Evolutionary conservation across 2,113 vertebrate species (phyloP).

Genomic region (Rhinoderma darwinii): DNA sequence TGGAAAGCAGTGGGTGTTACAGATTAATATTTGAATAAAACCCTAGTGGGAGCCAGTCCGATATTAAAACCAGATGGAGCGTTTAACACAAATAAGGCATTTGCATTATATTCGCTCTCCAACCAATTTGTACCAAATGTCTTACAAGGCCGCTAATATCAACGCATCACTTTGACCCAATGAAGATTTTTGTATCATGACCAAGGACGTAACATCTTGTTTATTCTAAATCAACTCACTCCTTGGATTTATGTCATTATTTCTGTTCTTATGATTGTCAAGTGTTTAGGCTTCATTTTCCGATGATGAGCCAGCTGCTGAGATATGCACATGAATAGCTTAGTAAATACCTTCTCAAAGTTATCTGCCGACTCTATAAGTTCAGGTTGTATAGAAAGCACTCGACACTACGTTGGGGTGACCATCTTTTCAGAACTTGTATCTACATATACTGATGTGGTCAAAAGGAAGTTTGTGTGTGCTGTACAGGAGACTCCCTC

Average conservation of each 20-base stretch:
- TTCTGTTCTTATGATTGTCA: not conserved
- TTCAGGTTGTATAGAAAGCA: too few relatives aligned
- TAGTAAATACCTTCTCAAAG: too few relatives aligned
- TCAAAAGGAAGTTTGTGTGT: too few relatives aligned
- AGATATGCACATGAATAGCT: not conserved
- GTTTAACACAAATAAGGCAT: conserved; percentile 4
- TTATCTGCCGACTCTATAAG: too few relatives aligned
- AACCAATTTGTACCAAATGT: conserved; percentile 8
- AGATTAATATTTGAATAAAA: conserved; percentile 48
- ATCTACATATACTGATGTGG: too few relatives aligned
- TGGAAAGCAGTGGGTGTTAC: conserved; percentile 24
- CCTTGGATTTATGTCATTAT: not conserved
- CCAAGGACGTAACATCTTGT: not conserved
- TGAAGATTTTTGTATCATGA: not conserved
- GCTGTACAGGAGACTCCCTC: too few relatives aligned
- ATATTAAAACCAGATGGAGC: conserved; percentile 36
- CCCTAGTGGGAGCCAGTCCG: not conserved
- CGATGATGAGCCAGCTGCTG: not conserved
- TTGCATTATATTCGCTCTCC: not conserved
- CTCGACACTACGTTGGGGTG: too few relatives aligned
- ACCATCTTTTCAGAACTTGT: too few relatives aligned
- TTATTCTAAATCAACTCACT: not conserved
- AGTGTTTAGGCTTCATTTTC: not conserved
- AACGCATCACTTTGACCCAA: not conserved
- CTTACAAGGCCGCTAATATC: conserved; percentile 1